These are phyloP conservation scores for Lerema accius DNA, from an alignment of 1,140 invertebrate genomes.

Conservation along the genomic window DNA sequence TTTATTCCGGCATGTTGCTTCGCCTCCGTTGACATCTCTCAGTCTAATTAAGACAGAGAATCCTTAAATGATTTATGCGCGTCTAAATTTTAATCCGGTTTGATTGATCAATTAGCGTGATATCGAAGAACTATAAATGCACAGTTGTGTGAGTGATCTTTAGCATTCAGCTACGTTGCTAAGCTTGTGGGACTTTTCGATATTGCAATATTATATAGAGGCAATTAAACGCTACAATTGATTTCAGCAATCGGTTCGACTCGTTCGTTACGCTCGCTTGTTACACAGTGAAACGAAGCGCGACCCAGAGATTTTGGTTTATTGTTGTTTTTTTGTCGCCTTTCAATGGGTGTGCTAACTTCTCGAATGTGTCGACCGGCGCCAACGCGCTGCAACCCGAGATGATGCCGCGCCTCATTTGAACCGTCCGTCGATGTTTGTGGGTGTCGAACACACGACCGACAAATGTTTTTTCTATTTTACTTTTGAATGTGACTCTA, in stretches of 20 bases:
- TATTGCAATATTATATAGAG: too few relatives aligned
- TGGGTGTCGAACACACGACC: constrained; percentile 56
- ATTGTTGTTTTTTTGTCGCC: constrained; percentile 63
- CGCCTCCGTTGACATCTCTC: constrained; percentile 62
- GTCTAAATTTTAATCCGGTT: constrained; percentile 50
- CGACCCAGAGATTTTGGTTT: constrained; percentile 55
- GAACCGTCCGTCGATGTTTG: constrained; percentile 64
- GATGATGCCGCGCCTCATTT: constrained; percentile 72
- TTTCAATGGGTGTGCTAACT: constrained; percentile 64
- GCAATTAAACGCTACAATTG: constrained; percentile 17
- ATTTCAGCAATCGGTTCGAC: constrained; percentile 40
- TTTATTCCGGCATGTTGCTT: constrained; percentile 62
- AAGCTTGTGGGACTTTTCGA: too few relatives aligned
- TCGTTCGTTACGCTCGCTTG: constrained; percentile 63
- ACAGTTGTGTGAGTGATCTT: constrained; percentile 1
- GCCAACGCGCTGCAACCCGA: constrained; percentile 72
- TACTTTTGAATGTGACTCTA: constrained; percentile 38
- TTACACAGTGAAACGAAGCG: constrained; percentile 64
- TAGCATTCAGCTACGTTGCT: not conserved
- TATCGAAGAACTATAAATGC: constrained; percentile 1
- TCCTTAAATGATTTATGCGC: constrained; percentile 66
- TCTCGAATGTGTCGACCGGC: constrained; percentile 63
- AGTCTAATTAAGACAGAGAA: constrained; percentile 72
- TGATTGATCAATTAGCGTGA: constrained; percentile 49
- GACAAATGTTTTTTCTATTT: constrained; percentile 44